Evolutionary conservation across 2,797 vertebrate species (phyloP), one percentile per base, ranked within the genome.

Genomic region (Nyctibius grandis): DNA sequence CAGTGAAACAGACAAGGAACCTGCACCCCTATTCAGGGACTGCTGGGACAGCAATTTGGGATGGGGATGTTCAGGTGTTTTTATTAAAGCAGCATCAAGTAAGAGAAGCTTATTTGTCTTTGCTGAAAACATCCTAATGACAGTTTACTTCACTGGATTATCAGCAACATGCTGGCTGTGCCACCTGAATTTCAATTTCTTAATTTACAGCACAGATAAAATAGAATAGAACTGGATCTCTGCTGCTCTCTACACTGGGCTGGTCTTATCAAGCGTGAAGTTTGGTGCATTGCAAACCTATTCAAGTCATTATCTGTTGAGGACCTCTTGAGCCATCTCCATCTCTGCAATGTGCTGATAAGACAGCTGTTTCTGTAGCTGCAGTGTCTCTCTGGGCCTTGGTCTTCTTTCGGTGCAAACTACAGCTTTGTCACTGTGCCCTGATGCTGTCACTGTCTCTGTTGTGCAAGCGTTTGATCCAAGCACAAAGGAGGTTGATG

Each of bases 311-410:
- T 98, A 98, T 98, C 98, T 98, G 95, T 90, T 91, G 96, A 98
- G 97, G 97, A 98, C 98, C 98, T 98, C 97, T 98, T 80, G 85
- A 98, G 97, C 97, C 97, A 97, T 98, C 97, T 97, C 97, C 96
- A 94, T 98, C 97, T 97, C 98, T 98, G 98, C 98, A 97, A 93
- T 93, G 83, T 95, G 97, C 97, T 98, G 98, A 98, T 98, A 98
- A 98, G 97, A 97, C 98, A 98, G 98, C 97, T 97, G 97, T 97
- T 98, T 96, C 97, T 97, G 95, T 97, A 91, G 97, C 97, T 94
- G 81, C 95, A 82, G 70, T 77, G 96, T 97, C 97, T 98, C 98
- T 87, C 93, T 45, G 97, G 98, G 97, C 97, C 95, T 93, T 26
- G 0, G 91, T 96, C 95, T 93, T 97, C 96, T 97, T 97, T 96